Evolutionary conservation across 2,888 invertebrate genomes (phyloP), one percentile per base, ranked within the genome.

Genomic region (Melieria omissa): DNA sequence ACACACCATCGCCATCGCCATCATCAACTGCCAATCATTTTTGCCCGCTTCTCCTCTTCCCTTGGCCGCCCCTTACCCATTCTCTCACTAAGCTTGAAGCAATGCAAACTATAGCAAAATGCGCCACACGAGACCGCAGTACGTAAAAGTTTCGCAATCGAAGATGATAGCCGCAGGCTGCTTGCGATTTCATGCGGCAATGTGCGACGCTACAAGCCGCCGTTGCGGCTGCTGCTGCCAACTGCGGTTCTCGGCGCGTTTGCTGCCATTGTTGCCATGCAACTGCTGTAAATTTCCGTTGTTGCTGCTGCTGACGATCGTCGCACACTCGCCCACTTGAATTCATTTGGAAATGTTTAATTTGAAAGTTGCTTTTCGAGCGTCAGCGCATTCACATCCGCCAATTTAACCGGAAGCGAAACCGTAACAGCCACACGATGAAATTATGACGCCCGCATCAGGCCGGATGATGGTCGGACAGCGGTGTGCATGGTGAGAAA

Each of bases 81-180:
- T 57, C 60, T 41, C 61, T 12, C 80, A 79, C 72, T 5, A 80
- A 80, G 29, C 29, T 29, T 3, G 2, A 29, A 29, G 29, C 29
- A 29, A 29, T 29, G 29, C 29, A 29, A 29, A 29, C 29, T 29
- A 29, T 29, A 29, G 29, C 29, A 29, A 29, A 29, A 29, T 29
- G 29, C 29, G 29, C 29, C 29, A 3, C 29, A 29, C 29, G 29
- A 29, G 29, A 29, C 29, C 29, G 29, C 29, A 29, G 75, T 74
- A 77, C 73, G 76, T 4, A 75, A 81, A 81, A 83, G 73, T 83
- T 81, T 80, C 77, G 75, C 82, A 81, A 81, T 83, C 80, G 81
- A 83, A 81, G 81, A 83, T 80, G 78, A 81, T 83, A 79, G 82
- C 81, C 78, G 70, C 60, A 74, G 78, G 80, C 78, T 71, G 63